Evolutionary conservation across 2,113 vertebrate genomes (phyloP).

Genomic region (Cheilinus undulatus): DNA sequence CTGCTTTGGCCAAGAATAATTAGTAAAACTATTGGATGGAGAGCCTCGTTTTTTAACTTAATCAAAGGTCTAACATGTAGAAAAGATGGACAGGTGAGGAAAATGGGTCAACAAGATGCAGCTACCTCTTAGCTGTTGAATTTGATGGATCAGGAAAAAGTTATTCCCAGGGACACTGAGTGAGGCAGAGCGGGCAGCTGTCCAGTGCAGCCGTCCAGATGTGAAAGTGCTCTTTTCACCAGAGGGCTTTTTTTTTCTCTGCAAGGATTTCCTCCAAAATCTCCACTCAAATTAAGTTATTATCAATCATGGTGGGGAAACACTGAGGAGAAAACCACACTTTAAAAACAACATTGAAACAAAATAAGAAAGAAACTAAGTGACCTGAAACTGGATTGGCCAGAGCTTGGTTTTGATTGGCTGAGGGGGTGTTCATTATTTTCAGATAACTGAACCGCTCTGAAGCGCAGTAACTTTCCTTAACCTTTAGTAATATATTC

Average conservation of each 20-base stretch:
- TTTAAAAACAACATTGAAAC: neutral
- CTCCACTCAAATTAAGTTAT: conserved; percentile 28
- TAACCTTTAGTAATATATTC: too few species aligned
- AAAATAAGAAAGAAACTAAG: neutral
- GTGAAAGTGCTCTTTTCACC: conserved; percentile 85
- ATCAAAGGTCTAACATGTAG: neutral
- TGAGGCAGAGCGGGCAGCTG: conserved; percentile 75
- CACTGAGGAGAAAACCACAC: conserved; percentile 15
- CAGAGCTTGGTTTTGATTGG: conserved; percentile 1
- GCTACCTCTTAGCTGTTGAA: neutral
- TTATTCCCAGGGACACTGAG: conserved; percentile 29
- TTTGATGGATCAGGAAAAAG: conserved; percentile 15
- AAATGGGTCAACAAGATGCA: conserved; percentile 6
- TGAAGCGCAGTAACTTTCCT: too few species aligned
- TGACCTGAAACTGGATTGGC: neutral
- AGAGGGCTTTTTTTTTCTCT: conserved; percentile 82
- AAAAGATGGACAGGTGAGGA: neutral
- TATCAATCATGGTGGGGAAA: conserved; percentile 39
- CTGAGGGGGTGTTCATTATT: neutral
- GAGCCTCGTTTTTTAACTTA: conserved; percentile 18
- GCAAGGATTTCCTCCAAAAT: conserved; percentile 82
- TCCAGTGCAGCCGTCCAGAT: conserved; percentile 80
- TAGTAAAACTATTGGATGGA: conserved; percentile 23
- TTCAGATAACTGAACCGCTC: neutral
- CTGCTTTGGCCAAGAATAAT: conserved; percentile 61